Percentiles rank a stretch among this genome's conserved stretches.
These are phyloP conservation scores for Chondrilla cf. caribensis DNA, from an alignment of 37 sponge, comb jelly and placozoan species.

Conservation along the genomic window DNA sequence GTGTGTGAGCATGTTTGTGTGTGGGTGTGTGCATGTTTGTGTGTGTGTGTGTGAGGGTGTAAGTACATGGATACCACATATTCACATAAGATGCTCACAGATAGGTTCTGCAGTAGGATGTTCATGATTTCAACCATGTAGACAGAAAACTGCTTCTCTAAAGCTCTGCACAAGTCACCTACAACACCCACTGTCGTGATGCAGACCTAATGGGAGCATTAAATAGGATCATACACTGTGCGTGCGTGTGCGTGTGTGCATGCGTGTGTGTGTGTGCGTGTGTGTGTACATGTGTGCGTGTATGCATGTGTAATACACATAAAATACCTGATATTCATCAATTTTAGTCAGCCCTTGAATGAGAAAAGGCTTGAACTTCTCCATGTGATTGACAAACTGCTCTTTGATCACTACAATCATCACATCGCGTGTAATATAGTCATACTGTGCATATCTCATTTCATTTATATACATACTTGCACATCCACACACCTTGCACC, in stretches of 20 bases:
- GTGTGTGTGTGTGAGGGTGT: neutral
- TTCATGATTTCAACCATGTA: slow-evolving; percentile 75
- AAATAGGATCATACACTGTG: neutral
- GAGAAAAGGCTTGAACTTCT: slow-evolving; percentile 67
- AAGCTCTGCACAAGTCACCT: slow-evolving; percentile 87
- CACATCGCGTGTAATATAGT: too few species aligned
- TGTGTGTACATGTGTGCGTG: too few species aligned
- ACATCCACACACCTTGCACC: too few species aligned
- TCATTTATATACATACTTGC: too few species aligned
- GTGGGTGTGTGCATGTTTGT: too few species aligned
- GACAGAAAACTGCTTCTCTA: slow-evolving; percentile 43
- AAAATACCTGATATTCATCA: slow-evolving; percentile 69
- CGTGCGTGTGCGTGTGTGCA: too few species aligned
- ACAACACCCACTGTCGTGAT: slow-evolving; percentile 94
- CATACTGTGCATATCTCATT: too few species aligned
- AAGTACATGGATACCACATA: neutral
- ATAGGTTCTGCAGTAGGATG: slow-evolving; percentile 60
- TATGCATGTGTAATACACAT: too few species aligned
- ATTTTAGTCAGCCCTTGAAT: slow-evolving; percentile 62
- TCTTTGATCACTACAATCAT: slow-evolving; percentile 55
- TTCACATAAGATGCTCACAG: slow-evolving; percentile 35
- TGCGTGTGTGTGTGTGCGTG: too few species aligned
- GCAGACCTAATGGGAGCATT: slow-evolving; percentile 76
- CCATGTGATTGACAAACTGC: slow-evolving; percentile 85
- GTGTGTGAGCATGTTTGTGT: too few species aligned